Conservation (phyloP, 2,797 vertebrate species). For the Chloroceryle inda region DNA sequence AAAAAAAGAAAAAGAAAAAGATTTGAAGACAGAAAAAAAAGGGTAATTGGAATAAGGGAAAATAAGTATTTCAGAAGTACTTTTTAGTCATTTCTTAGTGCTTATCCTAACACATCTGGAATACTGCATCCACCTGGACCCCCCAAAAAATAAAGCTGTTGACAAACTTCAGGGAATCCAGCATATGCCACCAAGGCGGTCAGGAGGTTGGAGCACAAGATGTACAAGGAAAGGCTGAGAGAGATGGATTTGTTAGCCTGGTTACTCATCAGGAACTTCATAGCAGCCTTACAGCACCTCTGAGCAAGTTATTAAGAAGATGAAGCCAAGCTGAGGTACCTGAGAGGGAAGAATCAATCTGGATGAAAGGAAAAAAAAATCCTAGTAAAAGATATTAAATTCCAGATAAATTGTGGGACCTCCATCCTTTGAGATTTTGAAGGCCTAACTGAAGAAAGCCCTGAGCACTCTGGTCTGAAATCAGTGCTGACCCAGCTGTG, state of each 20-base stretch:
- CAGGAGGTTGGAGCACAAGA: not conserved
- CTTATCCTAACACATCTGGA: not conserved
- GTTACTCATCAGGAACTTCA: not conserved
- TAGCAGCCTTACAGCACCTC: not conserved
- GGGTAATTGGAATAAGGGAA: not conserved
- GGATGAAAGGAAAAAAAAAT: not conserved
- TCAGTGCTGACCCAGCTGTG: not conserved
- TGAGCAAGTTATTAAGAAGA: not conserved
- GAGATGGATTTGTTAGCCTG: rapidly evolving
- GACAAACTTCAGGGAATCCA: constrained; percentile 37
- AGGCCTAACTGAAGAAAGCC: not conserved
- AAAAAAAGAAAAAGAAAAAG: not conserved
- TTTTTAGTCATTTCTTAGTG: rapidly evolving
- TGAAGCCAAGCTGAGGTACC: not conserved
- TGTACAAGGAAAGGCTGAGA: not conserved
- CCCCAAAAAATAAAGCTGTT: constrained; percentile 32
- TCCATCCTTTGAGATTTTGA: not conserved
- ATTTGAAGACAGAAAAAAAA: not conserved
- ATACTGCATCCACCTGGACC: not conserved
- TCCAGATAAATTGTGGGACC: not conserved
- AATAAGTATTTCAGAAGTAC: not conserved
- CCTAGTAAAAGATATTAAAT: not conserved
- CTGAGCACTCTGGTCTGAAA: not conserved
- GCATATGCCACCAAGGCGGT: not conserved
- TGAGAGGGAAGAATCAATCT: not conserved